These are phyloP conservation scores for Scelioninae gen. 2 DNA, from an alignment of 2,888 invertebrate genomes.

Conservation along the genomic window DNA sequence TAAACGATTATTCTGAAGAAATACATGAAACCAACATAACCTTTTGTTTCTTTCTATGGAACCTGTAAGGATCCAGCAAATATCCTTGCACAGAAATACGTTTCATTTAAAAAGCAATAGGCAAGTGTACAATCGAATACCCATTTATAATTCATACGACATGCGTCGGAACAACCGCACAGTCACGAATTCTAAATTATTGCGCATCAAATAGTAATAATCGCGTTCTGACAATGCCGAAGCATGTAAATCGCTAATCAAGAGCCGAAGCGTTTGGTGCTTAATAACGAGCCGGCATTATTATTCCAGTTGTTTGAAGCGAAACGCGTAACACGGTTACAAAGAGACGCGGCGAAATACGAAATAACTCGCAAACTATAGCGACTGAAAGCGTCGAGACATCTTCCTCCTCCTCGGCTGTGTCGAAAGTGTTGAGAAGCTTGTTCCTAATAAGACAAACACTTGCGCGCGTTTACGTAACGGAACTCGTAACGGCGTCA, in stretches of 20 bases:
- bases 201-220: conserved; percentile 32
- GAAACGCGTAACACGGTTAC: conserved; percentile 37
- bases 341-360: conserved; percentile 49
- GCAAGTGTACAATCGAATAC: no score
- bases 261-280: conserved; percentile 43
- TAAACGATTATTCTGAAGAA: no score
- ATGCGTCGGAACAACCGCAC: no score
- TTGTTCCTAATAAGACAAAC: conserved; percentile 64
- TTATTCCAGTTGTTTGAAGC: conserved; percentile 55
- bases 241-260: conserved; percentile 52
- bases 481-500: conserved; percentile 59
- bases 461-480: conserved; percentile 63
- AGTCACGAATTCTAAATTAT: not conserved
- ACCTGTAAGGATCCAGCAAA: no score
- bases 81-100: no score
- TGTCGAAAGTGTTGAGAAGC: conserved; percentile 41
- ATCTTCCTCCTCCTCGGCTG: conserved; percentile 51
- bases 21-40: no score
- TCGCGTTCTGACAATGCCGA: conserved; percentile 10
- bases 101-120: no score
- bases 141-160: no score
- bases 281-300: conserved; percentile 48
- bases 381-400: conserved; percentile 48
- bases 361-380: conserved; percentile 56
- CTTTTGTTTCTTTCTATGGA: no score